A percentile compares a stretch with the other conserved stretches of the same genome.
Conservation (phyloP, 2,113 vertebrate species). For the Centropus bengalensis region DNA sequence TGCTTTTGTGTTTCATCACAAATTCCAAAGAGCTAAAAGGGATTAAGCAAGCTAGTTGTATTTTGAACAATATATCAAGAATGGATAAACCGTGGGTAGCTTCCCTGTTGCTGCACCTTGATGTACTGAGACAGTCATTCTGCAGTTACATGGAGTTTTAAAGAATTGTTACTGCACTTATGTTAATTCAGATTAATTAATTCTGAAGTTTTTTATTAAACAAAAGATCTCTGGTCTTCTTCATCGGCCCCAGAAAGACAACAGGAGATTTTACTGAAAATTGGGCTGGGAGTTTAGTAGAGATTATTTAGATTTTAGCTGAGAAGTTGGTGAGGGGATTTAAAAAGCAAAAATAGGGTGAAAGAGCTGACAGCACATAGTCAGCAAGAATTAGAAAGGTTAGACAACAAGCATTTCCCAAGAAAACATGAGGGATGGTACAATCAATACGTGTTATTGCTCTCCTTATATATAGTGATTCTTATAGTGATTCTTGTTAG, state of each 20-base stretch:
- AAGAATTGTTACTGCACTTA: background rate
- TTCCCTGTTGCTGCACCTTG: background rate
- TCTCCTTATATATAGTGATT: conserved; percentile 13
- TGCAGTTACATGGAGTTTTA: background rate
- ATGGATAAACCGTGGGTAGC: background rate
- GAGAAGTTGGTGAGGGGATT: background rate
- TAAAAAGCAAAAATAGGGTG: conserved; percentile 1
- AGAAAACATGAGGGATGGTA: background rate
- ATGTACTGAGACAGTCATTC: background rate
- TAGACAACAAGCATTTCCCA: conserved; percentile 26
- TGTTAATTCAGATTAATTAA: background rate
- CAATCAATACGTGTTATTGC: conserved; percentile 12
- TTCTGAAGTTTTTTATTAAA: background rate
- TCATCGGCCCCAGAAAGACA: background rate
- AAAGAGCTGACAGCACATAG: background rate
- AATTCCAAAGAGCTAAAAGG: background rate
- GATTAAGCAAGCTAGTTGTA: background rate
- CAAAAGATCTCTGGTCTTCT: background rate
- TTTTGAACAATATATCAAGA: background rate
- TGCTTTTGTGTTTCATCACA: background rate
- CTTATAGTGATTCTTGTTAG: conserved; percentile 14
- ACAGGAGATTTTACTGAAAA: background rate
- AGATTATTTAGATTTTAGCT: background rate
- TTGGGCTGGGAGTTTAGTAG: background rate
- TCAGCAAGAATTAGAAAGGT: conserved; percentile 21